These are phyloP conservation scores for Thermophis baileyi DNA, from an alignment of 2,113 vertebrate genomes.

Conservation along the genomic window DNA sequence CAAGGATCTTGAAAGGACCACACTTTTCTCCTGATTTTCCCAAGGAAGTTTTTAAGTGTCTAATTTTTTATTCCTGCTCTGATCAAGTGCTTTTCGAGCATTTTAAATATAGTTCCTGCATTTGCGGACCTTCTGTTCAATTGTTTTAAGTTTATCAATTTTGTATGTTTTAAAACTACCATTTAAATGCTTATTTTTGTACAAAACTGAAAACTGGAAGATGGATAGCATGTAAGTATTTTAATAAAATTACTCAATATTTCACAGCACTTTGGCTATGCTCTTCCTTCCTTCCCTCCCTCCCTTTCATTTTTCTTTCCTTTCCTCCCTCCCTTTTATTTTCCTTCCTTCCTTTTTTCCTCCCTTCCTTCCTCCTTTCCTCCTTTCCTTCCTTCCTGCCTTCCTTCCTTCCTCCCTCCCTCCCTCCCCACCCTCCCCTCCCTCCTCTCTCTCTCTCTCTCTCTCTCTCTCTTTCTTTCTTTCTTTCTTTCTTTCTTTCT, in stretches of 20 bases:
- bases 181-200: background rate
- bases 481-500: fast-evolving
- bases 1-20: background rate
- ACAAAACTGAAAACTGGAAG: background rate
- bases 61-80: background rate
- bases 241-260: background rate
- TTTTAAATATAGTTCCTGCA: background rate
- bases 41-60: background rate
- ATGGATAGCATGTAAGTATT: background rate
- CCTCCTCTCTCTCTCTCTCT: no score
- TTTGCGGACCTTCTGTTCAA: background rate
- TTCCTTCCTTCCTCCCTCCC: no score
- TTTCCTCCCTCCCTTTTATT: background rate
- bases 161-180: background rate
- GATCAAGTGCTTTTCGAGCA: background rate
- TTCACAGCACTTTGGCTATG: background rate
- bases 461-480: no score
- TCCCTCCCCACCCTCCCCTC: no score
- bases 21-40: background rate
- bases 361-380: background rate
- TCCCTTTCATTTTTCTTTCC: background rate
- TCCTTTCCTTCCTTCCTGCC: background rate
- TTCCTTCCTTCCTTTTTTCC: background rate
- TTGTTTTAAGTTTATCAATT: background rate
- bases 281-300: background rate